Evolutionary conservation across 2,888 invertebrate genomes (phyloP).

Genomic region (Euplexia lucipara): DNA sequence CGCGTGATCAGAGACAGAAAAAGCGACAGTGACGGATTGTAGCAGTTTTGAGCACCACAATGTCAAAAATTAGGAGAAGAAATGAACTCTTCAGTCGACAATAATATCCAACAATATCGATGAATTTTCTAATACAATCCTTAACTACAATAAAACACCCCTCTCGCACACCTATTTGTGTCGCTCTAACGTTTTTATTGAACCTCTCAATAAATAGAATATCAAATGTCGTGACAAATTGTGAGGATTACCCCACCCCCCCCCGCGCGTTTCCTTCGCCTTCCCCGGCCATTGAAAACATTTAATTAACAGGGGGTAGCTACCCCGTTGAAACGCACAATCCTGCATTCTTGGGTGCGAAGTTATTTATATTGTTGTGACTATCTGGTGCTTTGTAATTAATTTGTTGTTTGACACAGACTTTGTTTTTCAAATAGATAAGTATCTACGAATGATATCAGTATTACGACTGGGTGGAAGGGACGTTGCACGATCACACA

Average conservation of each 20-base stretch:
- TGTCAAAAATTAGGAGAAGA: no score
- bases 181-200: constrained; percentile 45
- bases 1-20: no score
- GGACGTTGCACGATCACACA: no score
- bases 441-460: no score
- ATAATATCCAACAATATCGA: neutral
- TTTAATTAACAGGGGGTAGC: constrained; percentile 63
- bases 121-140: neutral
- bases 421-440: no score
- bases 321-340: constrained; percentile 61
- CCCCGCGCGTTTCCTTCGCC: neutral
- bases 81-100: no score
- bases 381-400: constrained; percentile 44
- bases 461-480: no score
- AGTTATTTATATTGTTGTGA: constrained; percentile 58
- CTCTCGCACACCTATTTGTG: constrained; percentile 11
- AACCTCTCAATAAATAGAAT: constrained; percentile 60
- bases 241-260: constrained; percentile 48
- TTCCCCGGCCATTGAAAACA: constrained; percentile 59
- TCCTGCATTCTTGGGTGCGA: constrained; percentile 61
- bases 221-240: constrained; percentile 66
- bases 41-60: no score
- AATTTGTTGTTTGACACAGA: constrained; percentile 30
- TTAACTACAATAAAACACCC: constrained; percentile 1
- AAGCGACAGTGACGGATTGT: no score